Evolutionary conservation across 2,113 vertebrate genomes (phyloP).

Genomic region (Scomber colias): DNA sequence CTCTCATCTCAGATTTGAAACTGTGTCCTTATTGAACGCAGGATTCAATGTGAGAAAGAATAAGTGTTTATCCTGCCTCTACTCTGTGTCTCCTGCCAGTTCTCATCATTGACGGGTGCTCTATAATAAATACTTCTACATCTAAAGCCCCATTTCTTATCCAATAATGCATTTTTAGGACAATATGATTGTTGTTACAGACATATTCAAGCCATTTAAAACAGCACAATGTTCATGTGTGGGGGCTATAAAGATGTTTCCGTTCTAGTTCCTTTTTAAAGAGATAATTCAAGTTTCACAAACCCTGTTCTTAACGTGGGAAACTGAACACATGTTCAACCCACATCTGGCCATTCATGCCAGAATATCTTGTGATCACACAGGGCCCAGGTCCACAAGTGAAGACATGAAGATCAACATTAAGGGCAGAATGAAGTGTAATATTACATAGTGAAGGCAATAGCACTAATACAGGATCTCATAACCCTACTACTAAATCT

Average conservation of each 20-base stretch:
- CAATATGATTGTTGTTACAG: conserved; percentile 8
- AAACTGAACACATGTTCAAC: neutral
- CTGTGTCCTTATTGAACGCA: neutral
- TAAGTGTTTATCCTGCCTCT: too few relatives aligned
- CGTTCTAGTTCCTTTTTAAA: neutral
- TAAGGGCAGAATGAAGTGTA: neutral
- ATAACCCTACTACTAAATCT: neutral
- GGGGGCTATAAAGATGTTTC: neutral
- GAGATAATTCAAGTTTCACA: neutral
- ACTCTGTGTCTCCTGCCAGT: neutral
- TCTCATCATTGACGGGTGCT: neutral
- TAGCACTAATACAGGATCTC: neutral
- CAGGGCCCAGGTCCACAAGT: neutral
- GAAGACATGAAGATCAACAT: neutral
- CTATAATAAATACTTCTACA: neutral
- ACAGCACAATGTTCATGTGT: neutral
- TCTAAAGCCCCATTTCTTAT: neutral
- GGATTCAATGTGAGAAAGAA: neutral
- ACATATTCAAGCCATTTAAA: conserved; percentile 1
- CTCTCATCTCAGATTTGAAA: neutral
- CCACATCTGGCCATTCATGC: neutral
- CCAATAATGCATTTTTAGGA: conserved; percentile 5
- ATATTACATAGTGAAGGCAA: neutral
- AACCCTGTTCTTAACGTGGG: neutral
- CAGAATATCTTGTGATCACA: neutral